Percentiles rank a stretch among this genome's conserved stretches.
Conservation (phyloP, 2,113 vertebrate genomes). For the Macrotis lagotis region DNA sequence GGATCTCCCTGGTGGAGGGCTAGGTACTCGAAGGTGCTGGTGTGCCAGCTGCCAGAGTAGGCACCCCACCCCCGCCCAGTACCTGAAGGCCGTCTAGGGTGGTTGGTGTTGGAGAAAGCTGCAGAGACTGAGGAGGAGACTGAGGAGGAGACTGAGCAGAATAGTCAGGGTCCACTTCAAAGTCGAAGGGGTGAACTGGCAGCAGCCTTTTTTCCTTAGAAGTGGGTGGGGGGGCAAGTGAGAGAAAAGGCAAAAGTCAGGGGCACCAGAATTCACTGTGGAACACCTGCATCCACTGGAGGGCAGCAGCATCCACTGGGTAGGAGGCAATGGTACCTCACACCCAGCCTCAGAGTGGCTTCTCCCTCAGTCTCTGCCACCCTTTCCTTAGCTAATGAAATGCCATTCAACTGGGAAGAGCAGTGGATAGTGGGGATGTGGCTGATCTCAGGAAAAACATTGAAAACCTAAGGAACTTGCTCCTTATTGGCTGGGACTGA, state of each 20-base stretch:
- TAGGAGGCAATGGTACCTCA: background rate
- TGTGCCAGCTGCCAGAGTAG: too few relatives aligned
- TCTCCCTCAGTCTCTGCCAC: too few relatives aligned
- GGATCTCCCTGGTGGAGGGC: background rate
- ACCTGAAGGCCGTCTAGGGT: constrained; percentile 80
- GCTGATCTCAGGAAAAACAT: background rate
- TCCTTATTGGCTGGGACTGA: background rate
- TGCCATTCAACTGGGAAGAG: too few relatives aligned
- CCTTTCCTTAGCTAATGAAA: background rate
- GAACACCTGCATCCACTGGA: background rate
- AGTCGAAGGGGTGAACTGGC: constrained; percentile 89
- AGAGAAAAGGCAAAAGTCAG: constrained; percentile 39
- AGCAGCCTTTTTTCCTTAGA: constrained; percentile 91
- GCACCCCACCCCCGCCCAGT: constrained; percentile 3
- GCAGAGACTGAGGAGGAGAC: constrained; percentile 75
- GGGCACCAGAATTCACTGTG: background rate
- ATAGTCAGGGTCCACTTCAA: constrained; percentile 86
- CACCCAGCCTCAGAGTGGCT: too few relatives aligned
- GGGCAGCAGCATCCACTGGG: too few relatives aligned
- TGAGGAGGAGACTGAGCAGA: constrained; percentile 76
- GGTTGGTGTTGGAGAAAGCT: constrained; percentile 72
- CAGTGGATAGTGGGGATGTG: background rate
- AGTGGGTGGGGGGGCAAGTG: constrained; percentile 74
- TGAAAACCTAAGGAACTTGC: too few relatives aligned
- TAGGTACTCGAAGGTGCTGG: background rate